These are phyloP conservation scores for Batillaria attramentaria DNA, from an alignment of 1,140 invertebrate genomes.

Conservation along the genomic window DNA sequence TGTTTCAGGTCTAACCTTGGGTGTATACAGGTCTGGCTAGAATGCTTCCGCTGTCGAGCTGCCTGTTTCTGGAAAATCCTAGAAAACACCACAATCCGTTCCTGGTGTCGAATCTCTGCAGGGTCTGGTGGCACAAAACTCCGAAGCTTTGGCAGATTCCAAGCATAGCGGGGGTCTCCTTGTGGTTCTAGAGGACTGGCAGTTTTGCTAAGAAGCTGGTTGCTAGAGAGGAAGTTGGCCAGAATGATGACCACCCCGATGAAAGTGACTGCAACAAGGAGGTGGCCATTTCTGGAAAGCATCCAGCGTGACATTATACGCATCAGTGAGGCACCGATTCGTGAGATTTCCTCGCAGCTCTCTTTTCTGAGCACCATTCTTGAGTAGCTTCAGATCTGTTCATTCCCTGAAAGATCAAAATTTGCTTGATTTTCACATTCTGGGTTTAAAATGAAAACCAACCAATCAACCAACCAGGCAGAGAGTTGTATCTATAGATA, in stretches of 20 bases:
- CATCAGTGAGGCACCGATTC: too few relatives aligned
- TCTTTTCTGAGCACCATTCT: too few relatives aligned
- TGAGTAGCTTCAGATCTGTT: too few relatives aligned
- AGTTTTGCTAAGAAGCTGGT: neutral
- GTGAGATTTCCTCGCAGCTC: too few relatives aligned
- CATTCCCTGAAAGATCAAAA: too few relatives aligned
- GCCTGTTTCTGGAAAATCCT: constrained; percentile 32
- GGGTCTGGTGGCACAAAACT: neutral
- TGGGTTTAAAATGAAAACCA: too few relatives aligned
- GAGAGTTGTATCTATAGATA: too few relatives aligned
- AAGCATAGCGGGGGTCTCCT: too few relatives aligned
- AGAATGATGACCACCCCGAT: neutral
- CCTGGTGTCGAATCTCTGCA: constrained; percentile 8
- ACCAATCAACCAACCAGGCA: too few relatives aligned
- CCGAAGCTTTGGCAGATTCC: too few relatives aligned
- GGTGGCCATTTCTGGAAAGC: neutral
- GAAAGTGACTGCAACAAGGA: neutral
- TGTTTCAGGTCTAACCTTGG: constrained; percentile 51
- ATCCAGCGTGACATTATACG: neutral
- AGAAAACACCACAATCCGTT: constrained; percentile 21
- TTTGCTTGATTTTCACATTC: too few relatives aligned
- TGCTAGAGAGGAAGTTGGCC: constrained; percentile 3
- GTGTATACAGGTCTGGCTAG: constrained; percentile 38
- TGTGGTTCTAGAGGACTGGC: neutral
- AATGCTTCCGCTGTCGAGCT: neutral